phyloP scores from a whole-genome alignment of 2,888 invertebrate genomes.

The Volucella inflata region DNA sequence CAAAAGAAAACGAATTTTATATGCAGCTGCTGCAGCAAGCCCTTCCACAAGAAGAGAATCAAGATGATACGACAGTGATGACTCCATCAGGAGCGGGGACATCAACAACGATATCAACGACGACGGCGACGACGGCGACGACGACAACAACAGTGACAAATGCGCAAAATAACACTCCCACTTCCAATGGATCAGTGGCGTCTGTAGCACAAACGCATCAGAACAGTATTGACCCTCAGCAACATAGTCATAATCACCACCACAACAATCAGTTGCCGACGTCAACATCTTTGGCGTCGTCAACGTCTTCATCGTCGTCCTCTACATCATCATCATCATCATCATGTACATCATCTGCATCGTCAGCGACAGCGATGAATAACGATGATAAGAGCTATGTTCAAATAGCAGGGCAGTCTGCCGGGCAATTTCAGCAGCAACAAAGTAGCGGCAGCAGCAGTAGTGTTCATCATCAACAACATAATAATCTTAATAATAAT shows the following conservation, averaged over 20 bases:
- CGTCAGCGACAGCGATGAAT: slow-evolving; percentile 75
- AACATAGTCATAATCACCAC: slow-evolving; percentile 63
- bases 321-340: slow-evolving; percentile 23
- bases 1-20: slow-evolving; percentile 97
- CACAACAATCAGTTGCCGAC: slow-evolving; percentile 65
- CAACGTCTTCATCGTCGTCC: slow-evolving; percentile 56
- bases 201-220: slow-evolving; percentile 48
- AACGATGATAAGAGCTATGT: slow-evolving; percentile 79
- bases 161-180: slow-evolving; percentile 54
- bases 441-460: slow-evolving; percentile 62
- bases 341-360: slow-evolving; percentile 22
- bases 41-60: slow-evolving; percentile 87
- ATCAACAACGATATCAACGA: slow-evolving; percentile 70
- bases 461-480: slow-evolving; percentile 75
- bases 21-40: slow-evolving; percentile 96
- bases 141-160: slow-evolving; percentile 59
- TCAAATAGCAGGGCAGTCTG: slow-evolving; percentile 77
- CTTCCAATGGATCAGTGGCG: slow-evolving; percentile 68
- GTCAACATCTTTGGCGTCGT: slow-evolving; percentile 56
- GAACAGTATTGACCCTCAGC: slow-evolving; percentile 66
- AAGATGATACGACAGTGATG: slow-evolving; percentile 76
- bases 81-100: slow-evolving; percentile 58
- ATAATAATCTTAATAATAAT: slow-evolving; percentile 76
- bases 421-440: slow-evolving; percentile 67
- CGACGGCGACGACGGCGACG: slow-evolving; percentile 58